phyloP scores from a whole-genome alignment of 2,113 vertebrate genomes.

The Brachyhypopomus occidentalis region DNA sequence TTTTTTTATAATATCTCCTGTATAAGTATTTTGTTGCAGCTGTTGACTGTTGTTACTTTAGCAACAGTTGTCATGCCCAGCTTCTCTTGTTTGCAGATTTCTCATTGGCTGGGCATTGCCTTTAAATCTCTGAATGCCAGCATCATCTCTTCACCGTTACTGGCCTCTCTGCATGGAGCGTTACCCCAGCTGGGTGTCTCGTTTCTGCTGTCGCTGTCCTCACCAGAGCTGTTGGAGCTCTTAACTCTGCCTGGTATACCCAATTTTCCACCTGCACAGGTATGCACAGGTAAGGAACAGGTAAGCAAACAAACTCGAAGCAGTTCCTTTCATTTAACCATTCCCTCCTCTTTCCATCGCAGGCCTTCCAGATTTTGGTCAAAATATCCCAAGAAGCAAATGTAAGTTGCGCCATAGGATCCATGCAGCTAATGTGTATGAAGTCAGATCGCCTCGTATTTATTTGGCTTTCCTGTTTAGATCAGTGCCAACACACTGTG shows the following conservation, averaged over 20 bases:
- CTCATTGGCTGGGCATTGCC: conserved; percentile 77
- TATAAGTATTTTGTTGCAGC: not conserved
- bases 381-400: conserved; percentile 74
- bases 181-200: conserved; percentile 80
- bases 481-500: conserved; percentile 71
- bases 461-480: conserved; percentile 56
- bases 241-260: conserved; percentile 72
- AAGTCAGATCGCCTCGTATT: not conserved
- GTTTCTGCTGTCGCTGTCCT: conserved; percentile 77
- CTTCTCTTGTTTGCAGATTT: conserved; percentile 68
- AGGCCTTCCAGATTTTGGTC: conserved; percentile 81
- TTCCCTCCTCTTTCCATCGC: conserved; percentile 35
- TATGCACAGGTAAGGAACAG: conserved; percentile 50
- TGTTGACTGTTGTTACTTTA: not conserved
- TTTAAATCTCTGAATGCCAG: conserved; percentile 73
- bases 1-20: not conserved
- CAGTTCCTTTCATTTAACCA: not conserved
- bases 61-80: not conserved
- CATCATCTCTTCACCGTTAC: conserved; percentile 64
- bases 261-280: conserved; percentile 79
- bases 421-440: not conserved
- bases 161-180: conserved; percentile 74
- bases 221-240: conserved; percentile 73
- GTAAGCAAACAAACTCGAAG: not conserved
- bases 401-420: conserved; percentile 68